phyloP scores from a whole-genome alignment of 1,140 invertebrate species.

The Zaprionus camerounensis region DNA sequence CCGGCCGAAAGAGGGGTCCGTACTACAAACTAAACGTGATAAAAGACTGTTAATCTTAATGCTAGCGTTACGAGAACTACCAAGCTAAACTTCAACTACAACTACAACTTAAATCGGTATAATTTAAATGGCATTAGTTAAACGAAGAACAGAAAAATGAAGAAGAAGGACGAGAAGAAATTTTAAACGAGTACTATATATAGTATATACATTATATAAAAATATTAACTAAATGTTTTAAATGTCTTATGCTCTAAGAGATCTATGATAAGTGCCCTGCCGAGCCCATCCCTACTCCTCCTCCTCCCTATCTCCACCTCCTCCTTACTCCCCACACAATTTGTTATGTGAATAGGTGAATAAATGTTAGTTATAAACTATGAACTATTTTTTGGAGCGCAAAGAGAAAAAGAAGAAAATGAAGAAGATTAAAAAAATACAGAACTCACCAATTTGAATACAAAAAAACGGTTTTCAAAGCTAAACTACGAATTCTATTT shows the following conservation, averaged over 20 bases:
- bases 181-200: slow-evolving; percentile 4
- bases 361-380: slow-evolving; percentile 39
- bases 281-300: not conserved
- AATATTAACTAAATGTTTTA: slow-evolving; percentile 36
- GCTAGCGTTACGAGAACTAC: slow-evolving; percentile 28
- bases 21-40: slow-evolving; percentile 74
- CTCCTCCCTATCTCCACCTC: not conserved
- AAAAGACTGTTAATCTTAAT: slow-evolving; percentile 75
- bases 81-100: slow-evolving; percentile 39
- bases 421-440: not conserved
- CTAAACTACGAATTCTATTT: slow-evolving; percentile 18
- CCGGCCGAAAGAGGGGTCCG: not conserved
- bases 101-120: slow-evolving; percentile 51
- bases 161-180: slow-evolving; percentile 32
- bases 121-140: slow-evolving; percentile 33
- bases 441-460: slow-evolving; percentile 15
- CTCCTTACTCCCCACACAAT: not conserved
- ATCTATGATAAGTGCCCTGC: slow-evolving; percentile 3
- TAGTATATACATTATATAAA: not conserved
- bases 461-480: slow-evolving; percentile 11
- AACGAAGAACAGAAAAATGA: not conserved
- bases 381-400: slow-evolving; percentile 23
- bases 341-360: slow-evolving; percentile 40
- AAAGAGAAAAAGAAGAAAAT: not conserved
- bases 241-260: slow-evolving; percentile 42